phyloP scores from a whole-genome alignment of 92 coral and sea anemone genomes.

The Diadumene lineata region DNA sequence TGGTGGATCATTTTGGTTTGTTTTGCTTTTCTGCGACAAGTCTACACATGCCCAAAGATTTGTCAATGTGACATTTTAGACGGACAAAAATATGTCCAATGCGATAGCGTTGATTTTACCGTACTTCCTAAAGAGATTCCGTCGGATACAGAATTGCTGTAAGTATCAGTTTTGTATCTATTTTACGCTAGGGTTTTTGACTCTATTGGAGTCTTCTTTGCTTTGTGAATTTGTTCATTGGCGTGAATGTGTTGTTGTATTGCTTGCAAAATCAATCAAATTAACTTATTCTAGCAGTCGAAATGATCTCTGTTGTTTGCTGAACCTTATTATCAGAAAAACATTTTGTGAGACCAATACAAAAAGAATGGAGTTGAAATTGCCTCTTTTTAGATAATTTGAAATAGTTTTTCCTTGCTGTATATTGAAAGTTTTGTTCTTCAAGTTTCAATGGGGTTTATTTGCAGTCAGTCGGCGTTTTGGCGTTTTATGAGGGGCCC shows the following conservation, averaged over 20 bases:
- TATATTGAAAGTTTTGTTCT: slow-evolving; percentile 5
- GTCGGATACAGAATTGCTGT: slow-evolving; percentile 20
- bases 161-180: slow-evolving; percentile 13
- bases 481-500: slow-evolving; percentile 10
- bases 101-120: slow-evolving; percentile 9
- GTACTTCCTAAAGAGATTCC: slow-evolving; percentile 28
- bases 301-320: background rate
- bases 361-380: background rate
- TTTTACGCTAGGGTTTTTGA: background rate
- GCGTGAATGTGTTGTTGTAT: background rate
- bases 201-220: background rate
- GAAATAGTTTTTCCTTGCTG: slow-evolving; percentile 1
- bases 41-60: slow-evolving; percentile 1
- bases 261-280: slow-evolving; percentile 13
- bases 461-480: slow-evolving; percentile 31
- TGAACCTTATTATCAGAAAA: background rate
- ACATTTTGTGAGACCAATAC: background rate
- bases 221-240: background rate
- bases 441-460: background rate
- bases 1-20: background rate
- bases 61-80: slow-evolving; percentile 13
- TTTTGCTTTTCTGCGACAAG: background rate
- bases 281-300: background rate
- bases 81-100: slow-evolving; percentile 14
- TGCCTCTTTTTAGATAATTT: background rate